A percentile compares a stretch with the other conserved stretches of the same genome.
These are phyloP conservation scores for Limanda limanda DNA, from an alignment of 2,113 vertebrate species.

Conservation along the genomic window DNA sequence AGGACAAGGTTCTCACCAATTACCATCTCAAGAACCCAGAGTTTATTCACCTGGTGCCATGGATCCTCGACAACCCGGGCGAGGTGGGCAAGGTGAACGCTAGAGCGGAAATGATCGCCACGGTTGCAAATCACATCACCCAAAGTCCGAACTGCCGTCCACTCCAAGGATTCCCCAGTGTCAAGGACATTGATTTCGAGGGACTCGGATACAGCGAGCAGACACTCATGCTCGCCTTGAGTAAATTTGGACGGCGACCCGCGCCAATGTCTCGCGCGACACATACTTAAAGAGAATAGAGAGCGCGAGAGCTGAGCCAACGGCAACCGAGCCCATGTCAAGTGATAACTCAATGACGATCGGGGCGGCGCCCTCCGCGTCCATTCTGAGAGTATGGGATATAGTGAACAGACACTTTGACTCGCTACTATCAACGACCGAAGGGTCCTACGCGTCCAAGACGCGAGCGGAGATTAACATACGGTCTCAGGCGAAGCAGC, in stretches of 20 bases:
- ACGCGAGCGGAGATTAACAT: too few species aligned
- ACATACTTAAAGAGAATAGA: too few species aligned
- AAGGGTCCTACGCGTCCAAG: too few species aligned
- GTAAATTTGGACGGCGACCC: not conserved
- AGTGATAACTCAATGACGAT: too few species aligned
- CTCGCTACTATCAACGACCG: too few species aligned
- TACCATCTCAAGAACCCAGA: constrained; percentile 14
- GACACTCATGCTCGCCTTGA: not conserved
- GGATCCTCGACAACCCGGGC: not conserved
- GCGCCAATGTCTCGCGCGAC: too few species aligned
- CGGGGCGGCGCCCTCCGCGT: not conserved
- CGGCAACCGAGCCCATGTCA: not conserved
- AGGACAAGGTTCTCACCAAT: constrained; percentile 8
- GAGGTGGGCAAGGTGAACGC: not conserved
- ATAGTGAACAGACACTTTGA: constrained; percentile 15
- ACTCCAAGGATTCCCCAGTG: not conserved
- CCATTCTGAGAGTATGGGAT: constrained; percentile 1
- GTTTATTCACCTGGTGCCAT: constrained; percentile 26
- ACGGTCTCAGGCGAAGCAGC: not conserved
- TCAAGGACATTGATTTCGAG: not conserved
- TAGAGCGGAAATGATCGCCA: constrained; percentile 4
- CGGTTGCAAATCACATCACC: not conserved
- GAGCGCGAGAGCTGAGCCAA: not conserved
- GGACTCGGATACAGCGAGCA: not conserved
- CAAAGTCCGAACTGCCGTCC: too few species aligned